A percentile compares a stretch with the other conserved stretches of the same genome.
Evolutionary conservation across 1,140 invertebrate species (phyloP).

Genomic region (Camponotus floridanus): DNA sequence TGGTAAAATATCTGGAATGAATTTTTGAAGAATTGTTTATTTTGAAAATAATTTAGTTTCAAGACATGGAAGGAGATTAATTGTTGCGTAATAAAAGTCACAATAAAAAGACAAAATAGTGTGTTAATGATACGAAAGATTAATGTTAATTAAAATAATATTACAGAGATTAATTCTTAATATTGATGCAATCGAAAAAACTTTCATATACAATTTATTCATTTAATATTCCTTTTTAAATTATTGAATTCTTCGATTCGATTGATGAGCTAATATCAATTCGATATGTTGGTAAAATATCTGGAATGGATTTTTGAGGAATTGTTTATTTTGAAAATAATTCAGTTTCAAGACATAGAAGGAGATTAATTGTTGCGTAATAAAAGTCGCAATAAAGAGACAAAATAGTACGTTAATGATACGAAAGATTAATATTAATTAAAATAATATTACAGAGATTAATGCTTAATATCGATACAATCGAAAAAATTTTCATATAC

Average conservation of each 20-base stretch:
- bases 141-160: no score
- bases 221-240: neutral
- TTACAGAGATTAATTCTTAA: no score
- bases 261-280: slow-evolving; percentile 26
- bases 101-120: no score
- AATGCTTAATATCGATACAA: no score
- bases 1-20: slow-evolving; percentile 1
- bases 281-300: slow-evolving; percentile 21
- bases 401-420: neutral
- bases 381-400: neutral
- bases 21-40: no score
- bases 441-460: neutral
- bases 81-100: no score
- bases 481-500: neutral
- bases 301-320: neutral
- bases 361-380: neutral
- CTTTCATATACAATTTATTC: slow-evolving; percentile 24
- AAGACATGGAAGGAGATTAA: no score
- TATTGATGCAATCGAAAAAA: no score
- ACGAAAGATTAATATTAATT: neutral
- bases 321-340: slow-evolving; percentile 9
- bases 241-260: slow-evolving; percentile 25
- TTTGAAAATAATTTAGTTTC: no score
- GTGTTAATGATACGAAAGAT: no score
- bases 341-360: neutral